phyloP scores from a whole-genome alignment of 2,113 vertebrate genomes.

The Fregetta grallaria region DNA sequence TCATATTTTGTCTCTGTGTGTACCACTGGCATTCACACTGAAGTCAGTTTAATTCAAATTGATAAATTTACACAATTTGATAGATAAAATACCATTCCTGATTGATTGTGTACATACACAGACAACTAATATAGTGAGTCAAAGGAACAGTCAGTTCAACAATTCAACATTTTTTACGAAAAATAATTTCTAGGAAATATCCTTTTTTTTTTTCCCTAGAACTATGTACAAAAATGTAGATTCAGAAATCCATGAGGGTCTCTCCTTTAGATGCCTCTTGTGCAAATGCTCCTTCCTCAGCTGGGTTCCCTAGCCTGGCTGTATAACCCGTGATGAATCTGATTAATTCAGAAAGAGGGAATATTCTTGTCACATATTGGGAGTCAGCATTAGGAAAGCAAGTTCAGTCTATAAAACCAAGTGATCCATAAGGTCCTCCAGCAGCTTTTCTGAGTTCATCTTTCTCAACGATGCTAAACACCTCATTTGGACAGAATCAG shows the following conservation, averaged over 20 bases:
- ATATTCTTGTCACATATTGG: not conserved
- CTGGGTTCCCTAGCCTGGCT: not conserved
- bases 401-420: not conserved
- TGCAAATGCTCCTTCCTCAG: not conserved
- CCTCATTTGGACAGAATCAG: not conserved
- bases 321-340: not conserved
- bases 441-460: not conserved
- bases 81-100: not conserved
- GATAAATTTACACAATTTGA: not conserved
- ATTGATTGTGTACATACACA: not conserved
- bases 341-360: not conserved
- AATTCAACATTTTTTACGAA: not conserved
- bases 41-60: not conserved
- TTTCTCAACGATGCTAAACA: not conserved
- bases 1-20: not conserved
- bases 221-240: not conserved
- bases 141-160: not conserved
- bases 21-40: not conserved
- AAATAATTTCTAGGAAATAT: not conserved
- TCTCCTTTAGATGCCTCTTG: not conserved
- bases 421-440: not conserved
- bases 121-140: not conserved
- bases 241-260: not conserved
- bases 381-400: not conserved
- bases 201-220: not conserved